Base-by-base conservation (phyloP, 2,113 vertebrate species). In the Macroglossus sobrinus region DNA sequence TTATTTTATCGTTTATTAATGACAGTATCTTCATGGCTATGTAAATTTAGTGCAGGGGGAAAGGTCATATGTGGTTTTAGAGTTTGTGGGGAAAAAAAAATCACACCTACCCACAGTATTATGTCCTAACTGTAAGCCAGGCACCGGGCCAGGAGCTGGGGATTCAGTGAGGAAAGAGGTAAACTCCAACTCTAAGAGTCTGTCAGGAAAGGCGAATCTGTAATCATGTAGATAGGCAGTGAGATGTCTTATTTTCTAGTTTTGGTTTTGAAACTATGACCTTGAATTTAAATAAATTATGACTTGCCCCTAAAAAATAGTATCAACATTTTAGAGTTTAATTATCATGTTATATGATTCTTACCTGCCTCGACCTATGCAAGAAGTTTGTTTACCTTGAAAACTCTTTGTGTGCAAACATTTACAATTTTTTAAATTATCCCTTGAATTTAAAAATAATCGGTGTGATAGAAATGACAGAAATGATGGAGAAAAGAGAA, bases 391-490 rank as follows among this genome's bases (percentile, higher is more conserved):
- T 55, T 72, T 13, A 81, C 30, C 19, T 76, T 78, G 26, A 80
- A 15, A 78, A 64, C 8, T 66, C 47, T 66, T 84, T 12, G 45
- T 63, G 0, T 55, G 30, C 33, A 79, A 68, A 64, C 14, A 45
- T 22, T 79, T 21, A 19, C 40, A 35, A 53, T 55, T 59, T 90
- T 89, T 40, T 5, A 79, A 53, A 53, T 13, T 71, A 82, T 71
- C 22, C 7, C 63, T 82, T 68, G 7, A 84, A 68, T 89, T 84
- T 88, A 71, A 81, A 96, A 97, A 47, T 71, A 66, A 76, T 43
- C 16, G 68, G 50, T 13, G 33, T 81, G n/a, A 47, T 61, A 64
- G 16, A 81, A 59, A 71, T 24, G 6, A 50, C 22, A 89, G 55
- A 91, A 30, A 68, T 33, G 3, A 2, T 61, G 38, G 50, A 45